These are phyloP conservation scores for Gymnocypris eckloni DNA, from an alignment of 2,797 vertebrate species.

Conservation along the genomic window DNA sequence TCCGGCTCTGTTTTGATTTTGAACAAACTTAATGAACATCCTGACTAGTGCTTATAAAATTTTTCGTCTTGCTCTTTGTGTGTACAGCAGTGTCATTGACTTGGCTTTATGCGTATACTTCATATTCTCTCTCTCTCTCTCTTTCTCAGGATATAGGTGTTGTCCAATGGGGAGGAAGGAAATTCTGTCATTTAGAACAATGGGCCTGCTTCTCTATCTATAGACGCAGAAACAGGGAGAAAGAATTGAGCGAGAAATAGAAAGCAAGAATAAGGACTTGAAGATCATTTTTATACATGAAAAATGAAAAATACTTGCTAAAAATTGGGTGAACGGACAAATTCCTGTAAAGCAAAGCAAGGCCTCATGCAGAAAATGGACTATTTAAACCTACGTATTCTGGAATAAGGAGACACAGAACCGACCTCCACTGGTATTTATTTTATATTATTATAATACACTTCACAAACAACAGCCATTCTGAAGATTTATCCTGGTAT, in stretches of 20 bases:
- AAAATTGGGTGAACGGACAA: conserved; percentile 38
- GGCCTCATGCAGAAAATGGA: conserved; percentile 54
- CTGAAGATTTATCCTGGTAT: conserved; percentile 38
- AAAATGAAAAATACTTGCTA: conserved; percentile 51
- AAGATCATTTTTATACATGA: conserved; percentile 50
- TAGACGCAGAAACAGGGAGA: conserved; percentile 75
- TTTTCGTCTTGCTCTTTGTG: background rate
- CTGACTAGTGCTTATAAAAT: background rate
- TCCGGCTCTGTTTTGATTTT: conserved; percentile 48
- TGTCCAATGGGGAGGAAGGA: conserved; percentile 86
- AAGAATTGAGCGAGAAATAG: conserved; percentile 61
- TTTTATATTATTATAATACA: conserved; percentile 15
- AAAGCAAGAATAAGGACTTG: conserved; percentile 54
- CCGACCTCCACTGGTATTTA: conserved; percentile 3
- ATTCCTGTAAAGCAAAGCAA: conserved; percentile 39
- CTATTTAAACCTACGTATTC: conserved; percentile 29
- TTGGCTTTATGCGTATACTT: conserved; percentile 40
- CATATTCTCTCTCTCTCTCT: conserved; percentile 51
- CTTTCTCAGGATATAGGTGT: conserved; percentile 87
- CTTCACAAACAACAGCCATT: conserved; percentile 35
- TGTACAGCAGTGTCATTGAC: background rate
- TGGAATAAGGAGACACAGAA: conserved; percentile 44
- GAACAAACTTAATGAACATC: conserved; percentile 55
- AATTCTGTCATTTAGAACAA: conserved; percentile 88
- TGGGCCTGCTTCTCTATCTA: conserved; percentile 85